A percentile compares a stretch with the other conserved stretches of the same genome.
phyloP scores from a whole-genome alignment of 2,113 vertebrate species.

The Uria lomvia region DNA sequence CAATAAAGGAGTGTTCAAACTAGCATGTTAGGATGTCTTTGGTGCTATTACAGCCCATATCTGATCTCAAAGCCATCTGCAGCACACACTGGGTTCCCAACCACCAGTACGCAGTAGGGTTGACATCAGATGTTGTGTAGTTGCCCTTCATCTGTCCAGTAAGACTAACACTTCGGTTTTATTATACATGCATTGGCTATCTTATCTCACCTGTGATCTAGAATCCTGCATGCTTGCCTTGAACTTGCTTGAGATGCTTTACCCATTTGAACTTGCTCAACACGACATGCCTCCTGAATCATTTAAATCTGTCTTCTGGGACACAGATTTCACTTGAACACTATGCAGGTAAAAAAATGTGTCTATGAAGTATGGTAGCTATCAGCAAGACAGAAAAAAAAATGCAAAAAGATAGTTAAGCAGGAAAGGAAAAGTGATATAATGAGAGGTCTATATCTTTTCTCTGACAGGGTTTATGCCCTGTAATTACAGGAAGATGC shows the following conservation, averaged over 20 bases:
- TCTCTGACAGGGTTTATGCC: slow-evolving; percentile 14
- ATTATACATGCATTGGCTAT: background rate
- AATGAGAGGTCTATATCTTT: background rate
- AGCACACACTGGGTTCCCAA: background rate
- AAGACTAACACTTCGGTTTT: background rate
- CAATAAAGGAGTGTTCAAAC: background rate
- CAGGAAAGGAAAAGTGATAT: background rate
- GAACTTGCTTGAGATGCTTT: background rate
- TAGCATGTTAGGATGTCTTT: background rate
- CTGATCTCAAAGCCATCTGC: background rate
- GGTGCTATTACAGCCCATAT: background rate
- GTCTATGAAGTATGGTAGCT: background rate
- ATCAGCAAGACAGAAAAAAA: background rate
- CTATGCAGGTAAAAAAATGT: background rate
- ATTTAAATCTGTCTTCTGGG: background rate
- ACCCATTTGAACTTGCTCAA: background rate
- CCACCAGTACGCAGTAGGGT: background rate
- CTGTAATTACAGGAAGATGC: slow-evolving; percentile 17
- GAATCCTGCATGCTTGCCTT: background rate
- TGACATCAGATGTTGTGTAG: background rate
- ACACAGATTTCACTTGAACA: background rate
- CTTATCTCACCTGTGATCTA: background rate
- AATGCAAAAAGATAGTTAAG: background rate
- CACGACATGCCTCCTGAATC: background rate
- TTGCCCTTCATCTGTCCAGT: background rate